Percentiles rank a stretch among this genome's conserved stretches.
phyloP scores from a whole-genome alignment of 2,113 vertebrate genomes.

The Sylvietta virens region DNA sequence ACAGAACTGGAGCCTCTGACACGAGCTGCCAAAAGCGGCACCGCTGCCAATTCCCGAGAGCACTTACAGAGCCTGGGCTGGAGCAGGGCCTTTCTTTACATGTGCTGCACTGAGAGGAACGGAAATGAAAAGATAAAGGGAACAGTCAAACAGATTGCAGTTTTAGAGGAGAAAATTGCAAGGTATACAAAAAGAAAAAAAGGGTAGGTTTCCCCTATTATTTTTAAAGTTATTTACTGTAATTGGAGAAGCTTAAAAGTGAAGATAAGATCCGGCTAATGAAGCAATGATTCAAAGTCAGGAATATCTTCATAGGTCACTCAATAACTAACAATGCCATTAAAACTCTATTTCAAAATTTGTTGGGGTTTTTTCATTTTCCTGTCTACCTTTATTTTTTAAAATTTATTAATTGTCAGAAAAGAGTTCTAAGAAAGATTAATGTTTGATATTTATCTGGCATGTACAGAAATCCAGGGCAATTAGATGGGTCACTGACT shows the following conservation, averaged over 20 bases:
- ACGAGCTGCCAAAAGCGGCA: not conserved
- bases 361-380: not conserved
- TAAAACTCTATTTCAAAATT: not conserved
- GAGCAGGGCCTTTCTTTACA: conserved; percentile 64
- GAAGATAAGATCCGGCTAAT: not conserved
- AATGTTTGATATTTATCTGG: not conserved
- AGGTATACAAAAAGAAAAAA: not conserved
- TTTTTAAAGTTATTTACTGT: not conserved
- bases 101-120: conserved; percentile 56
- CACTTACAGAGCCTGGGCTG: conserved; percentile 76
- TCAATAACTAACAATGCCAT: not conserved
- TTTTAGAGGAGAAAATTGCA: not conserved
- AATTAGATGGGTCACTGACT: not conserved
- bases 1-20: not conserved
- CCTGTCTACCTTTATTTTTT: not conserved
- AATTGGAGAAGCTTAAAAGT: not conserved
- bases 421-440: not conserved
- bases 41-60: not conserved
- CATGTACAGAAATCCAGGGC: not conserved
- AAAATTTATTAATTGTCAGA: not conserved
- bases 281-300: not conserved
- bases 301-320: not conserved
- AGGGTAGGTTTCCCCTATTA: not conserved
- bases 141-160: not conserved
- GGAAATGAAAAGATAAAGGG: conserved; percentile 1